Evolutionary conservation across 1,140 invertebrate species (phyloP), one percentile per base, ranked within the genome.

Genomic region (Planococcus citri): DNA sequence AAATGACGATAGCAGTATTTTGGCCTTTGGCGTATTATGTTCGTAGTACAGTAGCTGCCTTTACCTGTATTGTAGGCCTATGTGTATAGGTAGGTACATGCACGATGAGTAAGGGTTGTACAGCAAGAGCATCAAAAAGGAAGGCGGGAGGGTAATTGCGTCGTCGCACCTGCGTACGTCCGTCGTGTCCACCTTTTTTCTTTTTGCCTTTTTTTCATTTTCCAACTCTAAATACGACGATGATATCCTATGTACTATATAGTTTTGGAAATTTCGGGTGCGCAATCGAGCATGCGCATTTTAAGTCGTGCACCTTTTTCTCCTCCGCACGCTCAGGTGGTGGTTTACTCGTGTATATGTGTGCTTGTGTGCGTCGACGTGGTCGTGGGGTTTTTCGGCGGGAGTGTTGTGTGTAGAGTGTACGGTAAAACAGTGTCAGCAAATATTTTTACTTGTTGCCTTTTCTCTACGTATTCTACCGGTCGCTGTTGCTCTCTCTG

Each of bases 381-480:
- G 57, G 17, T 8, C 8, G 21, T 22, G 17, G 21, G 60, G 20
- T 25, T 64, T 64, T 64, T n/a, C n/a, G n/a, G n/a, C 60, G 60
- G 25, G 22, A 12, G 60, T 24, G 21, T 64, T 58, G 29, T 51
- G 41, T n/a, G n/a, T n/a, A n/a, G n/a, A n/a, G n/a, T n/a, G n/a
- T 51, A 51, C 6, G 17, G 6, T 20, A 21, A 64, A 64, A 64
- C 25, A 25, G 60, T 64, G 60, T 64, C 60, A 24, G 60, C 25
- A 12, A 64, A 64, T 9, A 64, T 64, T 64, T 27, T 64, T 64
- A 64, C 60, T 64, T 64, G 60, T 64, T 64, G 60, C 60, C 60
- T 64, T 64, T 27, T 64, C 25, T 27, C 25, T 64, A 17, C 60
- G 60, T 64, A 64, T 27, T 64, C 60, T 64, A 64, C 25, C 60